These are phyloP conservation scores for Gorsachius goisagi DNA, from an alignment of 2,113 vertebrate species.

Conservation along the genomic window DNA sequence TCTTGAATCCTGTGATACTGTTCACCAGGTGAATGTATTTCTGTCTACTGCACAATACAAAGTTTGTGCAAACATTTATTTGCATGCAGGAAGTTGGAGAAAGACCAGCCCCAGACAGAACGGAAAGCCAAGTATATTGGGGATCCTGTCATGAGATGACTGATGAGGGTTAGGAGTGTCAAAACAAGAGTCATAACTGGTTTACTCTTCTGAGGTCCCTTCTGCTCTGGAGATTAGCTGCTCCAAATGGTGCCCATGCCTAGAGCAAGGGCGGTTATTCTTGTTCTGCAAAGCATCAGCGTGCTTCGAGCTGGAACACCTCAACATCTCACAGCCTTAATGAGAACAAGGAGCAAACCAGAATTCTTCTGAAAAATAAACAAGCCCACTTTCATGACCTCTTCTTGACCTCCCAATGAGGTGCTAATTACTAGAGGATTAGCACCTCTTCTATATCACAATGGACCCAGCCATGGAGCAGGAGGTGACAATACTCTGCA, in stretches of 20 bases:
- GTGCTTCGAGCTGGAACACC: not conserved
- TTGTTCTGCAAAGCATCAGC: not conserved
- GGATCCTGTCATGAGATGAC: not conserved
- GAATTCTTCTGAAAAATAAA: slow-evolving; percentile 65
- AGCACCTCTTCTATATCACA: slow-evolving; percentile 70
- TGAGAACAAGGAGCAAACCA: slow-evolving; percentile 61
- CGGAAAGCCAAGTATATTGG: not conserved
- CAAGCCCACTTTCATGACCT: slow-evolving; percentile 39
- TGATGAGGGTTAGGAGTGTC: not conserved
- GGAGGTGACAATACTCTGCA: slow-evolving; percentile 39
- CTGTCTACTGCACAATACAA: too few relatives aligned
- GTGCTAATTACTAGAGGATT: slow-evolving; percentile 77
- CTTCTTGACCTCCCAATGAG: slow-evolving; percentile 63
- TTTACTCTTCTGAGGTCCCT: not conserved
- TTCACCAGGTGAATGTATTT: not conserved
- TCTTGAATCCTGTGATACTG: not conserved
- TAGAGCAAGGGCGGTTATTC: not conserved
- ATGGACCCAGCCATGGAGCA: not conserved
- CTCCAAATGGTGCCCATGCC: not conserved
- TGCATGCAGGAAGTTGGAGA: not conserved
- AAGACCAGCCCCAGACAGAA: not conserved
- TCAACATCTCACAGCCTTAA: slow-evolving; percentile 38
- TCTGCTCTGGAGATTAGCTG: not conserved
- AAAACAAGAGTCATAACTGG: not conserved
- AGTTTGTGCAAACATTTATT: not conserved